phyloP scores from a whole-genome alignment of 2,113 vertebrate genomes.

The Amblyopsis rosae region DNA sequence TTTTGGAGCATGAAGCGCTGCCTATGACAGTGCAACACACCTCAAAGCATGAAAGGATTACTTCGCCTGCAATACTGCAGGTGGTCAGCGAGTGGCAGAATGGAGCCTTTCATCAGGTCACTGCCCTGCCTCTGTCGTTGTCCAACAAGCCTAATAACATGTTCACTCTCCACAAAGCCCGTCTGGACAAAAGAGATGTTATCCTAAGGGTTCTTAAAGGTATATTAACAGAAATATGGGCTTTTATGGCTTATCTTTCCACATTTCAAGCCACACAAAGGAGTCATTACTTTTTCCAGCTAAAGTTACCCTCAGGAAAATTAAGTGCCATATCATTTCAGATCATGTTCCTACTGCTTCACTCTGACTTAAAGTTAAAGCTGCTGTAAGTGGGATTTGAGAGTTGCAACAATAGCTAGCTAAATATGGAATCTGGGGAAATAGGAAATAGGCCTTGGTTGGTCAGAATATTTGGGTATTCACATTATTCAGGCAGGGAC shows the following conservation, averaged over 20 bases:
- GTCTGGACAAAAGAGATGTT: slow-evolving; percentile 61
- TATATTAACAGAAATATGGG: slow-evolving; percentile 20
- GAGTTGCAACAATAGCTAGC: too few relatives aligned
- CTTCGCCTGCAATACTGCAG: slow-evolving; percentile 19
- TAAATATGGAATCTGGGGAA: too few relatives aligned
- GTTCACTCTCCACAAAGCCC: slow-evolving; percentile 58
- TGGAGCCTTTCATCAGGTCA: slow-evolving; percentile 54
- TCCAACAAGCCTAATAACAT: slow-evolving; percentile 24
- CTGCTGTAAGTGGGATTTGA: too few relatives aligned
- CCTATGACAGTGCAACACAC: slow-evolving; percentile 53
- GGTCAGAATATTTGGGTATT: too few relatives aligned
- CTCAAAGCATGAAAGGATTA: slow-evolving; percentile 3
- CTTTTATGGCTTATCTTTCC: neutral
- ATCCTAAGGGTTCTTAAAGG: slow-evolving; percentile 71
- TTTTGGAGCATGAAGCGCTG: slow-evolving; percentile 73
- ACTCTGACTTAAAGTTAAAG: too few relatives aligned
- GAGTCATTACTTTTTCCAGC: neutral
- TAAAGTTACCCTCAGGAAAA: too few relatives aligned
- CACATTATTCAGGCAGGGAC: too few relatives aligned
- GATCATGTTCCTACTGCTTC: too few relatives aligned
- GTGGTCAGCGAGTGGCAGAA: slow-evolving; percentile 45
- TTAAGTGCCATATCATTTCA: too few relatives aligned
- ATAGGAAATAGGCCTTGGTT: too few relatives aligned
- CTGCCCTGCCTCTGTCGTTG: slow-evolving; percentile 48
- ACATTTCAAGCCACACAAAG: neutral